Conservation (phyloP, 2,888 invertebrate genomes). For the Mamestra brassicae region DNA sequence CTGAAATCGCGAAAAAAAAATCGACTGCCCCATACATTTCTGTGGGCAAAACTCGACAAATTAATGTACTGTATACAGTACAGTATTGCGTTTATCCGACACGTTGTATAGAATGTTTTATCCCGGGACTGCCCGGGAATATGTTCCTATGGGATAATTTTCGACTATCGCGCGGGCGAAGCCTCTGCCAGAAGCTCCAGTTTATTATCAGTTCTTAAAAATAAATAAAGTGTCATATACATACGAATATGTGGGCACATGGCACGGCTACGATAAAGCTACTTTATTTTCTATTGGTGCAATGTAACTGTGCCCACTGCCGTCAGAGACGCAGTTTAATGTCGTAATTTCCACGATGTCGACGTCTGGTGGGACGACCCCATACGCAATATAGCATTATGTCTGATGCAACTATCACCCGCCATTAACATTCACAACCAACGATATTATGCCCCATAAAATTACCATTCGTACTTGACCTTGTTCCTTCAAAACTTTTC, state of each 20-base stretch:
- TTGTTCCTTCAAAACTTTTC: constrained; percentile 40
- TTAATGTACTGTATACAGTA: no score
- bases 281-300: constrained; percentile 12
- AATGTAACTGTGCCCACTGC: constrained; percentile 9
- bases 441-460: constrained; percentile 19
- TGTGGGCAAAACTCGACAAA: no score
- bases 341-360: constrained; percentile 49
- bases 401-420: constrained; percentile 52
- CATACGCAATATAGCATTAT: constrained; percentile 55
- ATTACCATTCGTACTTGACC: constrained; percentile 42
- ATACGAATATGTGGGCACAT: background rate
- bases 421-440: constrained; percentile 44
- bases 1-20: no score
- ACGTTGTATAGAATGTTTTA: no score
- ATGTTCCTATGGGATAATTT: no score
- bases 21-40: no score
- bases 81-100: no score
- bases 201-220: no score
- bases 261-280: background rate
- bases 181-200: no score
- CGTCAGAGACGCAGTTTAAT: constrained; percentile 21
- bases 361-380: constrained; percentile 49
- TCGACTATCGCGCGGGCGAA: no score
- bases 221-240: no score
- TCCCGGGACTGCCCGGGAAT: no score